Conservation (phyloP, 2,113 vertebrate species). For the Pachyramphus minor region DNA sequence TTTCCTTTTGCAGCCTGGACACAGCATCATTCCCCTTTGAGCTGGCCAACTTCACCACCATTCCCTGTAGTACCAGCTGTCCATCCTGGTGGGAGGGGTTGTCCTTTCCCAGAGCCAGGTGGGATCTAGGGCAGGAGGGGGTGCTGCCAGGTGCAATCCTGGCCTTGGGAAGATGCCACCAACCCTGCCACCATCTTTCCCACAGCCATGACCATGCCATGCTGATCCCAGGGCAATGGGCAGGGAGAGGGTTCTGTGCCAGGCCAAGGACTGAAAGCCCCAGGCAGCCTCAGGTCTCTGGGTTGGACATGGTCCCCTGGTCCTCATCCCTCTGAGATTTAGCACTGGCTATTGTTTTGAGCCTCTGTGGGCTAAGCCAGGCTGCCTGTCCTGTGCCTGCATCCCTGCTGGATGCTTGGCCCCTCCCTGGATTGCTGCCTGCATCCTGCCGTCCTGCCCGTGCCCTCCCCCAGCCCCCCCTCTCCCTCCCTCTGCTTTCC, state of each 20-base stretch:
- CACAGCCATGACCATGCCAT: not conserved
- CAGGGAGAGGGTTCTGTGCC: not conserved
- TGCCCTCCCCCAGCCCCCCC: not conserved
- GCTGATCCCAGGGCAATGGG: not conserved
- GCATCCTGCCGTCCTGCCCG: not conserved
- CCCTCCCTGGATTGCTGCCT: not conserved
- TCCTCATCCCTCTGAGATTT: not conserved
- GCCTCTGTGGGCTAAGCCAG: not conserved
- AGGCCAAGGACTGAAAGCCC: not conserved
- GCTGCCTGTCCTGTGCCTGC: not conserved
- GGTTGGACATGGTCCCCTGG: not conserved
- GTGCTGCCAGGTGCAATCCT: not conserved
- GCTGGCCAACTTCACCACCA: not conserved
- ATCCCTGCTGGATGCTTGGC: not conserved
- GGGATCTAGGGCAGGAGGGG: not conserved
- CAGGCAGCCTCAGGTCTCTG: not conserved
- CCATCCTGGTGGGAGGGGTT: not conserved
- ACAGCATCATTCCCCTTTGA: accelerated
- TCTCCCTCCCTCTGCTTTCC: not conserved
- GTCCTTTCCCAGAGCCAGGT: not conserved
- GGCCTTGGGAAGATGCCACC: not conserved
- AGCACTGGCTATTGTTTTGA: not conserved
- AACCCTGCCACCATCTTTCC: not conserved
- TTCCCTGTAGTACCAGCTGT: not conserved
- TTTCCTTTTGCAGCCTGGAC: not conserved